Evolutionary conservation across 2,888 invertebrate genomes (phyloP), one percentile per base, ranked within the genome.

Genomic region (Mantis religiosa): DNA sequence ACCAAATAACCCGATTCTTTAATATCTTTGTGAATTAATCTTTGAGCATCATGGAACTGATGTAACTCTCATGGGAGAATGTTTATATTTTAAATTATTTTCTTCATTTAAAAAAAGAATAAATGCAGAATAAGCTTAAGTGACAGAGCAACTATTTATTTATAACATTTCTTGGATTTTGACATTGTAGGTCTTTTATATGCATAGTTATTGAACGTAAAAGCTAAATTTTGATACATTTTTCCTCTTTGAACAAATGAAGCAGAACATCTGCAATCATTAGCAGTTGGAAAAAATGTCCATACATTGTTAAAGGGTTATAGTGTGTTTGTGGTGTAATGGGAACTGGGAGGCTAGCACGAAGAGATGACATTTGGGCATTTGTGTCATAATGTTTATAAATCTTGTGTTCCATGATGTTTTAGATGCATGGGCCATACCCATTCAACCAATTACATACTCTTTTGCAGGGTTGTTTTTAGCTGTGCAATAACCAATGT

Each of bases 1-100:
- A 71, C 54, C 54, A 92, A 91, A 91, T 92, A 90, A 91, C 87
- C 41, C 12, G 41, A 12, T 41, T 41, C 41, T 90, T 83, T 89
- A 71, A 82, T 88, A 84, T 88, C 84, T 89, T 71, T 88, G 71
- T 83, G 85, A 15, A 54, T 88, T 86, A 87, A 88, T 41, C 20
- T 34, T 89, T n/a, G 83, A 89, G 87, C 89, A 89, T 88, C 89
- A 89, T 89, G 88, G 89, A 89, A 89, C 89, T 71, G 25, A 71
- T n/a, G n/a, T n/a, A 83, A 6, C 25, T 71, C 3, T 71, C 54
- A 20, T 25, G 7, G 54, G 20, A 6, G 4, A 71, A 25, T 3
- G 6, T 0, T 20, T 71, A 8, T 8, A 71, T 71, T 71, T 20
- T 15, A 25, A 20, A 71, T 71, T 20, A 2, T 71, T 71, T 20